Evolutionary conservation across 2,888 invertebrate genomes (phyloP).

Genomic region (Eumerus sabulonum): DNA sequence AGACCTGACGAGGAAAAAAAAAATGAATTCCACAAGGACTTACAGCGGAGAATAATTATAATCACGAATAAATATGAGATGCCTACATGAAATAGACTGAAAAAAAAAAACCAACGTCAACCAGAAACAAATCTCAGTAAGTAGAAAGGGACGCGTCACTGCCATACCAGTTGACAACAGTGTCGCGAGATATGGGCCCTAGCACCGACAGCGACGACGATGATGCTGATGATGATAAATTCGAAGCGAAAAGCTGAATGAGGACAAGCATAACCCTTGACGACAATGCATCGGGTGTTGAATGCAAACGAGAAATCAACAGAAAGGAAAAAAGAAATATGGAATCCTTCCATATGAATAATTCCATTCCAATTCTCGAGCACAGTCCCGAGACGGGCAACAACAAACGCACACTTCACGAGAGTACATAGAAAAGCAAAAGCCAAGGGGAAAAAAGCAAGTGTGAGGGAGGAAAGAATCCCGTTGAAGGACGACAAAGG

Average conservation of each 20-base stretch:
- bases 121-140: too few species aligned
- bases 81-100: constrained; percentile 6
- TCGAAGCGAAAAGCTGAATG: constrained; percentile 44
- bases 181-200: constrained; percentile 1
- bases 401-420: constrained; percentile 4
- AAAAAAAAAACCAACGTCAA: too few species aligned
- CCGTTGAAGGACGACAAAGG: constrained; percentile 64
- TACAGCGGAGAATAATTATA: constrained; percentile 44
- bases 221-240: constrained; percentile 50
- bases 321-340: constrained; percentile 16
- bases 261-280: constrained; percentile 23
- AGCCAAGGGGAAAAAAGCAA: constrained; percentile 20
- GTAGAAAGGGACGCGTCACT: constrained; percentile 26
- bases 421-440: constrained; percentile 26
- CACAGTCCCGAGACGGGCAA: constrained; percentile 61
- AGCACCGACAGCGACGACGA: constrained; percentile 19
- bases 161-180: constrained; percentile 48
- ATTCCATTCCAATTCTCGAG: constrained; percentile 49
- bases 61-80: constrained; percentile 31
- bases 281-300: constrained; percentile 59
- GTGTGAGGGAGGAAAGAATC: constrained; percentile 27
- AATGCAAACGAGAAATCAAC: constrained; percentile 51
- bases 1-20: constrained; percentile 8
- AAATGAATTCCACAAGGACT: constrained; percentile 29
- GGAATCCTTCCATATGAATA: constrained; percentile 55